These are phyloP conservation scores for Tortricodes alternella DNA, from an alignment of 2,888 invertebrate species.

Conservation along the genomic window DNA sequence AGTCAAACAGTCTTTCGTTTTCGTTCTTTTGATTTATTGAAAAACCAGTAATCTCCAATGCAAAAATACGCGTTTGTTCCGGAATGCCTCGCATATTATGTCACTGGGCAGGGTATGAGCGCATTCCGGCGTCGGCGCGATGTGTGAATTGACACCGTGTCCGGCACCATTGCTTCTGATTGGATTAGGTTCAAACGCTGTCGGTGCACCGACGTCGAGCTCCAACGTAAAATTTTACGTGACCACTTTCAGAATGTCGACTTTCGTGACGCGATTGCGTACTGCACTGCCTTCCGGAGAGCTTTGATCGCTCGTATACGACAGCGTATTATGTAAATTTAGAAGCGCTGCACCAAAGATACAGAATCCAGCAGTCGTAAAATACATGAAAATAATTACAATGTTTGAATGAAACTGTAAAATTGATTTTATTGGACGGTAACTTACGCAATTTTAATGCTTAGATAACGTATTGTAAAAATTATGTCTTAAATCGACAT, in stretches of 20 bases:
- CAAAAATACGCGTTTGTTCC: neutral
- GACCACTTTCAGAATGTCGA: constrained; percentile 76
- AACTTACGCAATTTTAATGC: too few species aligned
- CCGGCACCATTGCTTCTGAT: constrained; percentile 74
- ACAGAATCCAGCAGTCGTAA: constrained; percentile 27
- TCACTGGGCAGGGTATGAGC: constrained; percentile 6
- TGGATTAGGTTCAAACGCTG: constrained; percentile 77
- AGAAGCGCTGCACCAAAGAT: constrained; percentile 54
- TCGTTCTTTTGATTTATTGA: too few species aligned
- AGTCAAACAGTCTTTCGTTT: too few species aligned
- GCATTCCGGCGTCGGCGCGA: constrained; percentile 42
- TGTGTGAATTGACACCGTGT: constrained; percentile 71
- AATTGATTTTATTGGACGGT: too few species aligned
- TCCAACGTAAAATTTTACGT: constrained; percentile 82
- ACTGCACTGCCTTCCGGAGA: constrained; percentile 54
- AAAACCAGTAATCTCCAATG: too few species aligned
- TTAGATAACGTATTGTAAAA: too few species aligned
- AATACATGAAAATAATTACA: constrained; percentile 13
- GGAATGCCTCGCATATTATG: constrained; percentile 20
- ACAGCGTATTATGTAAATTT: constrained; percentile 69
- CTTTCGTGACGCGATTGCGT: constrained; percentile 69
- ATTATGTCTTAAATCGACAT: too few species aligned
- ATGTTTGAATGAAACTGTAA: neutral
- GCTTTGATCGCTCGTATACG: constrained; percentile 61
- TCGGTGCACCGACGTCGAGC: constrained; percentile 66